phyloP scores from a whole-genome alignment of 2,888 invertebrate species.

The Synanthedon formicaeformis region DNA sequence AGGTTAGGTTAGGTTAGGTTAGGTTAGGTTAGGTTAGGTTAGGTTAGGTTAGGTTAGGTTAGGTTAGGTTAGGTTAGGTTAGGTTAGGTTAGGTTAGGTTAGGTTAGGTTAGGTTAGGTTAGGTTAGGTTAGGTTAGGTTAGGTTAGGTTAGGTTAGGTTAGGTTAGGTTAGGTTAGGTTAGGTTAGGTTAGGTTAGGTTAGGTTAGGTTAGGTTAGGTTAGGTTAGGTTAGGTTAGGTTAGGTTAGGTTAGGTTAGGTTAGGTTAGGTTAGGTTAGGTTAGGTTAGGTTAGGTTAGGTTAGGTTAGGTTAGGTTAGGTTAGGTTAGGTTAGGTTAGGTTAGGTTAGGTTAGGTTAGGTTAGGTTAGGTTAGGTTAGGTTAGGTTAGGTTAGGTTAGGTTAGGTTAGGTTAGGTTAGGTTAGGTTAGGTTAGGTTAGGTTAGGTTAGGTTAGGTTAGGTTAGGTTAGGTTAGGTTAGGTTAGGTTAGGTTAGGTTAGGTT shows the following conservation, averaged over 20 bases:
- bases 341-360: constrained; percentile 7
- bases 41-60: constrained; percentile 7
- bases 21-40: constrained; percentile 8
- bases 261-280: constrained; percentile 9
- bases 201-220: constrained; percentile 6
- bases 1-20: constrained; percentile 10
- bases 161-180: constrained; percentile 6
- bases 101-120: constrained; percentile 9
- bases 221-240: constrained; percentile 7
- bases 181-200: constrained; percentile 6
- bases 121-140: constrained; percentile 8
- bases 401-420: constrained; percentile 9
- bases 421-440: constrained; percentile 8
- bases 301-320: constrained; percentile 10
- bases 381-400: constrained; percentile 9
- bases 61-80: constrained; percentile 8
- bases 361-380: constrained; percentile 8
- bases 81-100: constrained; percentile 9
- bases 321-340: constrained; percentile 8
- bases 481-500: constrained; percentile 6
- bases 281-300: constrained; percentile 11
- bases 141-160: constrained; percentile 6
- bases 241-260: constrained; percentile 9
- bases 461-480: constrained; percentile 6
- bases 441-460: constrained; percentile 6